A percentile compares a stretch with the other conserved stretches of the same genome.
phyloP scores from a whole-genome alignment of 2,797 vertebrate species.

The Phoxinus dragarum region DNA sequence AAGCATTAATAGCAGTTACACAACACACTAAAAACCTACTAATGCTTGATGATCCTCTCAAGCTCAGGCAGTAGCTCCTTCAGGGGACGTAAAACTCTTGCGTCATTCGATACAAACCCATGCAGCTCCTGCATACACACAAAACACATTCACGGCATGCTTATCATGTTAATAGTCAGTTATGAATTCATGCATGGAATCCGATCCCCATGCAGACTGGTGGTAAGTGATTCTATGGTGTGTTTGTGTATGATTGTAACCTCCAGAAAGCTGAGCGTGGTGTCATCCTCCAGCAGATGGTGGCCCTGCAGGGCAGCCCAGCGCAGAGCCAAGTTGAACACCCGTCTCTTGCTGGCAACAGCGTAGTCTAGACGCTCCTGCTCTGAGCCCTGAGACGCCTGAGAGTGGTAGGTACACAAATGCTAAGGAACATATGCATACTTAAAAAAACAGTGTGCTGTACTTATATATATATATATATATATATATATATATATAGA shows the following conservation, averaged over 20 bases:
- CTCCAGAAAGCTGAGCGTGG: constrained; percentile 91
- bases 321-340: constrained; percentile 88
- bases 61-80: constrained; percentile 92
- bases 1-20: background rate
- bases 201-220: background rate
- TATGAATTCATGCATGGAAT: background rate
- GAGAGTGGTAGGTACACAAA: constrained; percentile 87
- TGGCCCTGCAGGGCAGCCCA: constrained; percentile 89
- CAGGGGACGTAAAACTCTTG: constrained; percentile 86
- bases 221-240: background rate
- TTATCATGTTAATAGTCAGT: background rate
- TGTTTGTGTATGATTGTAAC: constrained; percentile 69
- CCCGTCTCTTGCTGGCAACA: constrained; percentile 89
- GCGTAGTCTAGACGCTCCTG: constrained; percentile 94
- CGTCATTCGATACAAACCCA: constrained; percentile 91
- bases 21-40: constrained; percentile 78
- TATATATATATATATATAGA: too few species aligned
- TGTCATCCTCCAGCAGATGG: constrained; percentile 91
- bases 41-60: constrained; percentile 92
- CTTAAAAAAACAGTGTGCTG: constrained; percentile 68
- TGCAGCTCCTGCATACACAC: constrained; percentile 86
- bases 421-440: constrained; percentile 79
- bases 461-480: background rate
- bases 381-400: constrained; percentile 91
- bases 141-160: background rate